phyloP scores from a whole-genome alignment of 2,888 invertebrate genomes.

The Protonemura montana region DNA sequence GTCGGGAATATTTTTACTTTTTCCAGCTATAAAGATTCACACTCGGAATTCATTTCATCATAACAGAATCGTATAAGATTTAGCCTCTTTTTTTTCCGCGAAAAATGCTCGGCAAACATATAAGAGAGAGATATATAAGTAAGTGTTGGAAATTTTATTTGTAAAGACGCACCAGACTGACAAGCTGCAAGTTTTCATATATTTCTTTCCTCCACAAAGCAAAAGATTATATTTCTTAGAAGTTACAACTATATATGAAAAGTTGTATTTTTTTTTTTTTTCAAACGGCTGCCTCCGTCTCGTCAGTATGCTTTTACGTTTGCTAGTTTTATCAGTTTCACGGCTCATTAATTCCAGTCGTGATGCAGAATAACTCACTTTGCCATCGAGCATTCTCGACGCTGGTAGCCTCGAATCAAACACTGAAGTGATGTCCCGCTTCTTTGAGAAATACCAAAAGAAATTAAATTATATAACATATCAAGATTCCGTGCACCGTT shows the following conservation, averaged over 20 bases:
- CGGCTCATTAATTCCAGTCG: not conserved
- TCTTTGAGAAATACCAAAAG: not conserved
- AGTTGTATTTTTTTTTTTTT: not conserved
- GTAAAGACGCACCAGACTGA: not conserved
- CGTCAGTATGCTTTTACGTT: not conserved
- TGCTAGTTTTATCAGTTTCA: constrained; percentile 4
- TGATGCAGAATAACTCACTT: not conserved
- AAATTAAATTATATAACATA: not conserved
- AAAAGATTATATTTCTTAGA: too few species aligned
- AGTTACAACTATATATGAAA: not conserved
- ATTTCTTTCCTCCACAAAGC: too few species aligned
- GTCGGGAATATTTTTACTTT: too few species aligned
- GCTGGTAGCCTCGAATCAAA: too few species aligned
- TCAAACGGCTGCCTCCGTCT: not conserved
- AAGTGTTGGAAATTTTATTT: not conserved
- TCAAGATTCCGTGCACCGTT: not conserved
- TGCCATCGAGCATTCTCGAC: too few species aligned
- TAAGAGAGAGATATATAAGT: not conserved
- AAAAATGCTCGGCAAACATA: too few species aligned
- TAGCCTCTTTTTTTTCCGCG: too few species aligned
- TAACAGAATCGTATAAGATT: too few species aligned
- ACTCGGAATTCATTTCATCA: too few species aligned
- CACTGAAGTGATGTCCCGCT: not conserved
- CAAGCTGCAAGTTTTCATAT: not conserved
- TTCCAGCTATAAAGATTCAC: too few species aligned